phyloP scores from a whole-genome alignment of 2,797 vertebrate genomes.

The Sylvia borin region DNA sequence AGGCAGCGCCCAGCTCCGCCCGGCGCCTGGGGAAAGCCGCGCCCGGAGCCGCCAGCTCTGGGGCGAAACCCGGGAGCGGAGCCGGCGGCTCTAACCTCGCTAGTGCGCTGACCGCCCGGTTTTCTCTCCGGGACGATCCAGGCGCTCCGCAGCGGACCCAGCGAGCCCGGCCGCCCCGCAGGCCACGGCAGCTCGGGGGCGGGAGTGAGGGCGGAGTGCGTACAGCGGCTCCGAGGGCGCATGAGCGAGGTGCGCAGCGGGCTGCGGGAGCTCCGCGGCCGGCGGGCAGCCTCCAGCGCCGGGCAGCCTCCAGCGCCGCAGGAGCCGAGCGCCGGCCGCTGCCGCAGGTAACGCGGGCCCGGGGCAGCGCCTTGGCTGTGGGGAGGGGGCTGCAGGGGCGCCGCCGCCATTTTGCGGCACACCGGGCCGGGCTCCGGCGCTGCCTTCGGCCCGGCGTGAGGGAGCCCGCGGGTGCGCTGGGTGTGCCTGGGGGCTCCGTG shows the following conservation, averaged over 20 bases:
- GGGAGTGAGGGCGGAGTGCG: background rate
- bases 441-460: background rate
- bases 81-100: background rate
- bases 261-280: background rate
- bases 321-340: background rate
- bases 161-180: accelerated
- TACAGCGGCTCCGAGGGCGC: background rate
- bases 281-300: background rate
- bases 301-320: background rate
- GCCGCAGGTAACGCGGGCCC: background rate
- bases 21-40: background rate
- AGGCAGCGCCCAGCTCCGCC: background rate
- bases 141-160: accelerated
- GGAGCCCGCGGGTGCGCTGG: background rate
- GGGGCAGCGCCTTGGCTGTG: background rate
- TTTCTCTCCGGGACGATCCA: accelerated
- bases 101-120: background rate
- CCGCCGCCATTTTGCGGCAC: background rate
- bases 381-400: background rate
- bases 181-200: background rate
- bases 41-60: background rate
- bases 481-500: background rate
- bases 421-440: background rate
- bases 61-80: too few species aligned
- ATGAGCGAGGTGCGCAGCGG: background rate